Conservation (phyloP, 1,140 invertebrate genomes). For the Laupala kohalensis region DNA sequence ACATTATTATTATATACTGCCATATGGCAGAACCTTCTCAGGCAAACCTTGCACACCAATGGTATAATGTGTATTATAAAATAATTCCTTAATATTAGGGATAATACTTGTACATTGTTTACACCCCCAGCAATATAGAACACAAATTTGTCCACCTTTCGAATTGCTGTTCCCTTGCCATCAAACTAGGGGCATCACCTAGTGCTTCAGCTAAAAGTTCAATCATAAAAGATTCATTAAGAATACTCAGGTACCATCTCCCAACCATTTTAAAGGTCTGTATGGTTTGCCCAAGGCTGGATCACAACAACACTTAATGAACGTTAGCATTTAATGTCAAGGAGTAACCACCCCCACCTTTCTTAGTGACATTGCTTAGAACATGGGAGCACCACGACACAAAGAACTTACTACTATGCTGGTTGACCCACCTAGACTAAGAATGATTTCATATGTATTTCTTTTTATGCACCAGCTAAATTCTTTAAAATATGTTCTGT, state of each 20-base stretch:
- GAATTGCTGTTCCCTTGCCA: not conserved
- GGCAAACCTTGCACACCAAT: not conserved
- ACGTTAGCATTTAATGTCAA: not conserved
- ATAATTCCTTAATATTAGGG: not conserved
- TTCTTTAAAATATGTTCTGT: not conserved
- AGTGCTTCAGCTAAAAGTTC: not conserved
- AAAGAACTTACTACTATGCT: not conserved
- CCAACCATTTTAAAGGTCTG: not conserved
- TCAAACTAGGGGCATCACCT: not conserved
- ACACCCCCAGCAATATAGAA: not conserved
- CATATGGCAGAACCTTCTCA: not conserved
- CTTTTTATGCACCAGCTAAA: not conserved
- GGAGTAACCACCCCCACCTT: not conserved
- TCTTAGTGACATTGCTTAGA: not conserved
- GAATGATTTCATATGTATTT: not conserved
- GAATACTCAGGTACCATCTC: not conserved
- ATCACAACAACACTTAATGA: not conserved
- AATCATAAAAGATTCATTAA: not conserved
- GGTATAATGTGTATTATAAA: not conserved
- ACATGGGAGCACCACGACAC: not conserved
- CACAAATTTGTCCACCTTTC: not conserved
- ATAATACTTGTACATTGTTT: not conserved
- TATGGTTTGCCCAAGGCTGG: not conserved
- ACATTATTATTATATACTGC: not conserved
- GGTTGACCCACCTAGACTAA: not conserved